Evolutionary conservation across 2,797 vertebrate species (phyloP).

Genomic region (Salarias fasciatus): DNA sequence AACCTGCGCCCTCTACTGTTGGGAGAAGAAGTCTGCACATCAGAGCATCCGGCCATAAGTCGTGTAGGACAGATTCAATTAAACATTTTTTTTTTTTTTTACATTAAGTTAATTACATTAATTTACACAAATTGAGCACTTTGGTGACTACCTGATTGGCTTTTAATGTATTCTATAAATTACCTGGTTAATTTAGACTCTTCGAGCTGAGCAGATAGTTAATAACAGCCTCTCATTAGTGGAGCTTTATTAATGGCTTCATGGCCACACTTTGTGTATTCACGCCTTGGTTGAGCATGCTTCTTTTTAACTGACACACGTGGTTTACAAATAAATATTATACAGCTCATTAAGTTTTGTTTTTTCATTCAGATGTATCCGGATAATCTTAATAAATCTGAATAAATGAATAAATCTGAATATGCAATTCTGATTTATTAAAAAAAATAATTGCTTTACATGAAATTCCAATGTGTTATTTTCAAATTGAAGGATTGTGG

Average conservation of each 20-base stretch:
- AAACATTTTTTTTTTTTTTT: conserved; percentile 9
- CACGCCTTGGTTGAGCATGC: not conserved
- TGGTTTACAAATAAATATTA: not conserved
- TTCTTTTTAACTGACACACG: conserved; percentile 6
- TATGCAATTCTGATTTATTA: not conserved
- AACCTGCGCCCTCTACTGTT: conserved; percentile 73
- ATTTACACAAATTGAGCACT: conserved; percentile 30
- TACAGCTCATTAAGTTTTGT: not conserved
- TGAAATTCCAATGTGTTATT: not conserved
- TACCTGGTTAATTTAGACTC: conserved; percentile 29
- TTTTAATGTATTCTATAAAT: conserved; percentile 24
- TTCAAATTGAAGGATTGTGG: not conserved
- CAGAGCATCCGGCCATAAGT: not conserved
- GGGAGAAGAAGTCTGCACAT: not conserved
- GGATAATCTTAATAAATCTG: not conserved
- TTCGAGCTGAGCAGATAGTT: conserved; percentile 16
- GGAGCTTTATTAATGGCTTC: conserved; percentile 8
- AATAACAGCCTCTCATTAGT: not conserved
- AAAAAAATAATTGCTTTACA: not conserved
- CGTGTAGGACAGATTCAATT: conserved; percentile 18
- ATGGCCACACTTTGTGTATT: not conserved
- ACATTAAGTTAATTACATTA: conserved; percentile 27
- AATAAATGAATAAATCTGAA: too few relatives aligned
- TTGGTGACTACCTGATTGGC: conserved; percentile 32
- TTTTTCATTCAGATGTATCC: not conserved